Base-by-base conservation (phyloP, 1,140 invertebrate genomes). In the Panagrolaimus sp. region DNA sequence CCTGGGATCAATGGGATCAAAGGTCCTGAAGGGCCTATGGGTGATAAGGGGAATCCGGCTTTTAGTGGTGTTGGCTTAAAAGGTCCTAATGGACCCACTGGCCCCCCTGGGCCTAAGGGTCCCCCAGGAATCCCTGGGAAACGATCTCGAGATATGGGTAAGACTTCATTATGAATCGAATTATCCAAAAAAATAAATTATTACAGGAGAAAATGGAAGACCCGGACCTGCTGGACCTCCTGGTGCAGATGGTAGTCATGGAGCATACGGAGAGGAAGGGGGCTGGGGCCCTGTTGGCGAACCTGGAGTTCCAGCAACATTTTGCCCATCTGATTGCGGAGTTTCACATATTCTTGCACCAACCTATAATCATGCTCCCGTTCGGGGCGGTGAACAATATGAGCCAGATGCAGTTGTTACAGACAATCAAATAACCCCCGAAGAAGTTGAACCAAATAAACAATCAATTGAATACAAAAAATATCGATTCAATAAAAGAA, bases 301-400 rank as follows among this genome's bases (percentile, higher is more conserved):
- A 45, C 77, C 76, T 71, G 73, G 73, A n/a, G 64, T 69, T 65
- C 76, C 76, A 10, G 73, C 76, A 9, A 68, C 73, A 10, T 78
- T 79, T 43, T 78, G 76, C 65, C 76, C 76, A 46, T 78, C 76
- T 43, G 76, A 78, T 67, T 78, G 76, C 46, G 76, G 76, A 48
- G 74, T 78, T 12, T 79, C 78, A 28, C 74, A 79, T 17, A 78
- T 78, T 65, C 52, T 78, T 28, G 72, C 76, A 8, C 78, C 75
- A 24, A 9, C 48, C 48, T 24, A 52, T 4, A n/a, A 24, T 1
- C 17, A n/a, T 52, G 48, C 48, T 52, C 48, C n/a, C n/a, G n/a
- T n/a, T n/a, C n/a, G n/a, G n/a, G n/a, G n/a, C n/a, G n/a, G n/a
- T n/a, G n/a, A n/a, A n/a, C n/a, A n/a, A n/a, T n/a, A n/a, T n/a